phyloP scores from a whole-genome alignment of 2,797 vertebrate genomes.

The Taeniopygia guttata region DNA sequence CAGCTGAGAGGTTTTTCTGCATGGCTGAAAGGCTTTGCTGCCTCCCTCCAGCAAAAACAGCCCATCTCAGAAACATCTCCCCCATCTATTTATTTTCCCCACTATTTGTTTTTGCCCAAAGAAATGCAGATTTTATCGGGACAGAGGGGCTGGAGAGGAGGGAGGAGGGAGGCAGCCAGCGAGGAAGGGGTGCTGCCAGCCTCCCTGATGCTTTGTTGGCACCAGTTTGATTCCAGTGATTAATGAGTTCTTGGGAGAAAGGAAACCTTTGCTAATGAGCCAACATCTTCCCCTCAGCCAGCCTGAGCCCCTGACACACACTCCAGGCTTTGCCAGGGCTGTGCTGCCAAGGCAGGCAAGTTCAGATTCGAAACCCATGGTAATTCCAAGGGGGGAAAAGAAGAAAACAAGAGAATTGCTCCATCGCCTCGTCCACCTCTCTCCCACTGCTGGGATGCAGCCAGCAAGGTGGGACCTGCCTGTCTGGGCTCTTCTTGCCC shows the following conservation, averaged over 20 bases:
- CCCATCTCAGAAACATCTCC: neutral
- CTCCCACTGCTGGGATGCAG: neutral
- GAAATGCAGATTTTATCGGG: neutral
- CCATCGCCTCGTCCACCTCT: neutral
- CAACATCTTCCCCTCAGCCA: neutral
- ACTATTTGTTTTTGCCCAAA: neutral
- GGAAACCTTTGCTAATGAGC: conserved; percentile 37
- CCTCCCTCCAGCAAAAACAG: neutral
- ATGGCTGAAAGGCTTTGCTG: neutral
- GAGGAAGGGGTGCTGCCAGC: neutral
- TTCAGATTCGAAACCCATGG: neutral
- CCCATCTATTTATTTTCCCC: neutral
- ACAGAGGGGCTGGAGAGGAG: neutral
- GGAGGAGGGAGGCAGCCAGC: neutral
- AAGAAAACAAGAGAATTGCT: neutral
- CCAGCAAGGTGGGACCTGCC: neutral
- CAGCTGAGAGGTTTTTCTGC: neutral
- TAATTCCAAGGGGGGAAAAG: neutral
- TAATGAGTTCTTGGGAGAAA: conserved; percentile 20
- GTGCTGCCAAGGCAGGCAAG: neutral
- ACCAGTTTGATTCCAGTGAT: neutral
- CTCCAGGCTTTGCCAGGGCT: neutral
- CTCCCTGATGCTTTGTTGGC: neutral
- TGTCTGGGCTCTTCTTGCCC: neutral
- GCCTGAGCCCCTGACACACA: neutral